Percentiles rank a stretch among this genome's conserved stretches.
Evolutionary conservation across 2,797 vertebrate genomes (phyloP).

Genomic region (Coendou prehensilis): DNA sequence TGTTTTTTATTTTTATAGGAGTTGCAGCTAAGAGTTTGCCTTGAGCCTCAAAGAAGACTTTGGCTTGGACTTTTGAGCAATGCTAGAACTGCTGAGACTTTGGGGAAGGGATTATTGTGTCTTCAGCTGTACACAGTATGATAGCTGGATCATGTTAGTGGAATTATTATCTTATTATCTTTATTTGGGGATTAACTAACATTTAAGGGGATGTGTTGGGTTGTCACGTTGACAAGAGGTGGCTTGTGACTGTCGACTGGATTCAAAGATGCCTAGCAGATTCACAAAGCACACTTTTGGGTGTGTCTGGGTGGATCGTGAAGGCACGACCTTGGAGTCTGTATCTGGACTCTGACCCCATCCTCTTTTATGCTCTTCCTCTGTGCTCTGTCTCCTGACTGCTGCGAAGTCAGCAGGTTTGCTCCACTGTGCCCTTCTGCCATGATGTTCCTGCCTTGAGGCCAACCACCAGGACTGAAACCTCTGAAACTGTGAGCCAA

Average conservation of each 20-base stretch:
- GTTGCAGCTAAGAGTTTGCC: neutral
- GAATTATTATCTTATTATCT: neutral
- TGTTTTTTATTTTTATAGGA: neutral
- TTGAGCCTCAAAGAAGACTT: neutral
- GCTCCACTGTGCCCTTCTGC: neutral
- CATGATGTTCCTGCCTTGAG: too few relatives aligned
- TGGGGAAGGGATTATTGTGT: neutral
- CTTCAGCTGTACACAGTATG: neutral
- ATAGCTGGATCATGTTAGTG: neutral
- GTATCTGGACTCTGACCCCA: neutral
- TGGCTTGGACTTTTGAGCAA: neutral
- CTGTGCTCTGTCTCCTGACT: neutral
- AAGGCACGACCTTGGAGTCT: neutral
- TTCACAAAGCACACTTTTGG: too few relatives aligned
- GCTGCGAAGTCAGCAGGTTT: neutral
- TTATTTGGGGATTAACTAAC: neutral
- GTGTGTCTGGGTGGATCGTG: too few relatives aligned
- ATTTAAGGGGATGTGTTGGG: neutral
- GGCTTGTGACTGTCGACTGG: neutral
- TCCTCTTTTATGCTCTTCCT: neutral
- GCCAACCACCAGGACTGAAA: neutral
- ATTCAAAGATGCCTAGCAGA: neutral
- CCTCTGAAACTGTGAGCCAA: neutral
- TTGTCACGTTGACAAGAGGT: neutral
- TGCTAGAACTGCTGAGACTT: neutral